Percentiles rank a stretch among this genome's conserved stretches.
Evolutionary conservation across 2,113 vertebrate species (phyloP).

Genomic region (Antechinus flavipes): DNA sequence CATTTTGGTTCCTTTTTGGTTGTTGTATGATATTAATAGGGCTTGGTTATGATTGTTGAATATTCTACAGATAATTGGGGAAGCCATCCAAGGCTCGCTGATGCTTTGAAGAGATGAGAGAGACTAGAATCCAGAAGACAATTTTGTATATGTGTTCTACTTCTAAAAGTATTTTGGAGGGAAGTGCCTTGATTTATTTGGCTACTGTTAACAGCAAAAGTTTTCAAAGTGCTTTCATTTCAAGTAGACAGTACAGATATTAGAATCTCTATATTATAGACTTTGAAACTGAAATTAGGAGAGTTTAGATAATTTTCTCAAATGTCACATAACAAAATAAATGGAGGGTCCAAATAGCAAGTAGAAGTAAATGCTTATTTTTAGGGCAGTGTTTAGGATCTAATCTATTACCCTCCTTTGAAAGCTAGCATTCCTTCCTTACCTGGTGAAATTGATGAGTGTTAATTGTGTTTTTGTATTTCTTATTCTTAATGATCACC

Average conservation of each 20-base stretch:
- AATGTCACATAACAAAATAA: not conserved
- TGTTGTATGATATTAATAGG: not conserved
- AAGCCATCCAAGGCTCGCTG: not conserved
- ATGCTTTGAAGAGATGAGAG: not conserved
- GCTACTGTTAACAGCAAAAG: not conserved
- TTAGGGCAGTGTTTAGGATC: not conserved
- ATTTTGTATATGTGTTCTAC: not conserved
- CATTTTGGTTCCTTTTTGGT: not conserved
- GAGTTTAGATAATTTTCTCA: not conserved
- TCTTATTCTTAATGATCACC: not conserved
- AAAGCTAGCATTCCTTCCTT: not conserved
- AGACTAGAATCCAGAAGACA: not conserved
- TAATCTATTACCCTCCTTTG: not conserved
- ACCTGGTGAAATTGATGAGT: not conserved
- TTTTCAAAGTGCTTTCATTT: not conserved
- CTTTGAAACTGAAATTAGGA: not conserved
- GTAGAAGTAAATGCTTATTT: not conserved
- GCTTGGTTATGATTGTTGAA: not conserved
- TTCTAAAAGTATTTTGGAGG: not conserved
- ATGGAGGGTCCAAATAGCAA: not conserved
- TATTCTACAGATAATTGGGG: not conserved
- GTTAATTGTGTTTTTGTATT: not conserved
- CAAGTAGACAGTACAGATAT: not conserved
- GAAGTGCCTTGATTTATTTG: not conserved
- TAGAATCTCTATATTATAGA: not conserved